These are phyloP conservation scores for Mongoloraphidia duomilia DNA, from an alignment of 2,888 invertebrate species.

Conservation along the genomic window DNA sequence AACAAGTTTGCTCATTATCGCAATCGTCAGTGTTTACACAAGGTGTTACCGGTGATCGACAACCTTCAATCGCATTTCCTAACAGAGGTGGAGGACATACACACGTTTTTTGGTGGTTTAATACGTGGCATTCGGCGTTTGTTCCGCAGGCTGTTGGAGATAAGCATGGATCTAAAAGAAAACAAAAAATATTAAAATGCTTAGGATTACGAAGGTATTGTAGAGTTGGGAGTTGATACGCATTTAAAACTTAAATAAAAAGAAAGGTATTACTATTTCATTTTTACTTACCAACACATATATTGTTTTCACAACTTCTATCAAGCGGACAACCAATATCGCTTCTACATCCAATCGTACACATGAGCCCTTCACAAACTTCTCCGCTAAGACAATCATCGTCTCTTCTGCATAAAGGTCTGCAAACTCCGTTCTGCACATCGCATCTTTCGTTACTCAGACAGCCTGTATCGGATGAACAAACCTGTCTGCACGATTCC, in stretches of 20 bases:
- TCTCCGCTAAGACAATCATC: conserved; percentile 79
- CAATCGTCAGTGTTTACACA: conserved; percentile 58
- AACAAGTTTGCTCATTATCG: conserved; percentile 54
- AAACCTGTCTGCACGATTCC: conserved; percentile 60
- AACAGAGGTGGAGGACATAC: conserved; percentile 53
- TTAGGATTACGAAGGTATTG: neutral
- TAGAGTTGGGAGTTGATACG: too few relatives aligned
- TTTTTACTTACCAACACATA: conserved; percentile 42
- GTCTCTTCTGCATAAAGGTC: conserved; percentile 68
- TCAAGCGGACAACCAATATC: conserved; percentile 60
- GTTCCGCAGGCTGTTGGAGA: conserved; percentile 70
- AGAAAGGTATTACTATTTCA: conserved; percentile 1
- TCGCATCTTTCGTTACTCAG: conserved; percentile 71
- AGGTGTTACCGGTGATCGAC: conserved; percentile 48
- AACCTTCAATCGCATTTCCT: conserved; percentile 61
- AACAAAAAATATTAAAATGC: neutral
- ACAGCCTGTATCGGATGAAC: conserved; percentile 61
- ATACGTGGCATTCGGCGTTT: conserved; percentile 58
- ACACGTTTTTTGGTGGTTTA: conserved; percentile 61
- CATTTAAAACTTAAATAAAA: neutral
- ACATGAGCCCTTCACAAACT: conserved; percentile 69
- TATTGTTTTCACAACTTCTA: conserved; percentile 61
- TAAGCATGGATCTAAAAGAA: conserved; percentile 46
- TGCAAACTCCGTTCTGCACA: conserved; percentile 55
- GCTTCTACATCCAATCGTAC: conserved; percentile 66